Evolutionary conservation across 2,113 vertebrate species (phyloP).

Genomic region (Jaculus jaculus): DNA sequence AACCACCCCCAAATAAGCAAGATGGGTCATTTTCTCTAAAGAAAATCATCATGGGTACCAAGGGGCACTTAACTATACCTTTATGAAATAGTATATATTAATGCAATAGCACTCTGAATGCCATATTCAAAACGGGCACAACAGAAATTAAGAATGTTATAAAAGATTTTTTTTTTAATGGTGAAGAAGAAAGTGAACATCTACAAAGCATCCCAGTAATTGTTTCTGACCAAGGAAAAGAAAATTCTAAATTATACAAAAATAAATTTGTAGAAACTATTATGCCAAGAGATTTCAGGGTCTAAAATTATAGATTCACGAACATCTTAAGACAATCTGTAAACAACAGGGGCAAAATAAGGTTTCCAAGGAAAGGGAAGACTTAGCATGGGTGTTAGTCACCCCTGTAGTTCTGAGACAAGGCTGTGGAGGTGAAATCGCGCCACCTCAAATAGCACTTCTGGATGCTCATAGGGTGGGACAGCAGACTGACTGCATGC

Average conservation of each 20-base stretch:
- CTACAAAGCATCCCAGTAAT: neutral
- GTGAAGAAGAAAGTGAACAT: neutral
- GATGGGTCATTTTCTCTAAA: neutral
- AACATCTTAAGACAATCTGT: neutral
- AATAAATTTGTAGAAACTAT: neutral
- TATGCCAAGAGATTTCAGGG: neutral
- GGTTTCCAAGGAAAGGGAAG: neutral
- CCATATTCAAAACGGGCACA: neutral
- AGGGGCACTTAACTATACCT: neutral
- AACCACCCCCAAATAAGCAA: too few species aligned
- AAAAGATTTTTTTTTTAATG: neutral
- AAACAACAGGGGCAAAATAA: neutral
- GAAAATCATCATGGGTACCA: neutral
- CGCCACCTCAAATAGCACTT: neutral
- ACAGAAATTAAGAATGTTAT: neutral
- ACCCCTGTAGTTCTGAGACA: neutral
- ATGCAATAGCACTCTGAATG: neutral
- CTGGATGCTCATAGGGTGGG: rapidly evolving
- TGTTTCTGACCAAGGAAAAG: constrained; percentile 13
- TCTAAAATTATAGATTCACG: neutral
- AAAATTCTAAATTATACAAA: neutral
- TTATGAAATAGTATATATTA: neutral
- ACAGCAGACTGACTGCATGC: neutral
- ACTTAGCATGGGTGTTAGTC: neutral
- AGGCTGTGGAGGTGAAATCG: neutral